Evolutionary conservation across 1,140 invertebrate genomes (phyloP).

Genomic region (Agrypnia vestita): DNA sequence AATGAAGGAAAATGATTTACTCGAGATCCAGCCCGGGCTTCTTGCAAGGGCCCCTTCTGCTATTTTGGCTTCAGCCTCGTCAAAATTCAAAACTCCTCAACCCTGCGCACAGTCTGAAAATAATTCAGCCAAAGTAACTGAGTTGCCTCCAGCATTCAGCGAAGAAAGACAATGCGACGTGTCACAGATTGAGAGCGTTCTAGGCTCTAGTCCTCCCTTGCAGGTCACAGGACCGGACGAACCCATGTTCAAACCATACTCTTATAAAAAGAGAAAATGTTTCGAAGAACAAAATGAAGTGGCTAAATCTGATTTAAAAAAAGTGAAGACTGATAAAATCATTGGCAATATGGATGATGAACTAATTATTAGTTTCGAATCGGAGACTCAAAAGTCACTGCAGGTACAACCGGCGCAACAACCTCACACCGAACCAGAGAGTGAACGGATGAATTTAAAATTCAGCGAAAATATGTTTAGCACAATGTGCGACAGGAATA

Average conservation of each 20-base stretch:
- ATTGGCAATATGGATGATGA: not conserved
- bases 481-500: constrained; percentile 32
- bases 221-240: constrained; percentile 8
- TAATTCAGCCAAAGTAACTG: not conserved
- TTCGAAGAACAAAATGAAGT: not conserved
- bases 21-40: not conserved
- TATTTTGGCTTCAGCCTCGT: not conserved
- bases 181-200: not conserved
- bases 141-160: not conserved
- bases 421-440: not conserved
- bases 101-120: not conserved
- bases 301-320: not conserved
- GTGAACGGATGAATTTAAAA: constrained; percentile 38
- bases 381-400: constrained; percentile 11
- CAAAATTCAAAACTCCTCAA: not conserved
- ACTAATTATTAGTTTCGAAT: constrained; percentile 15
- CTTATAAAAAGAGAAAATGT: constrained; percentile 29
- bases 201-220: not conserved
- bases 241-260: not conserved
- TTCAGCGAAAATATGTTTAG: constrained; percentile 38
- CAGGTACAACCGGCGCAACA: not conserved
- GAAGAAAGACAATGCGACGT: too few species aligned
- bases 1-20: constrained; percentile 8
- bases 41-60: not conserved
- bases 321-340: not conserved